phyloP scores from a whole-genome alignment of 2,888 invertebrate species.

The Xylota segnis region DNA sequence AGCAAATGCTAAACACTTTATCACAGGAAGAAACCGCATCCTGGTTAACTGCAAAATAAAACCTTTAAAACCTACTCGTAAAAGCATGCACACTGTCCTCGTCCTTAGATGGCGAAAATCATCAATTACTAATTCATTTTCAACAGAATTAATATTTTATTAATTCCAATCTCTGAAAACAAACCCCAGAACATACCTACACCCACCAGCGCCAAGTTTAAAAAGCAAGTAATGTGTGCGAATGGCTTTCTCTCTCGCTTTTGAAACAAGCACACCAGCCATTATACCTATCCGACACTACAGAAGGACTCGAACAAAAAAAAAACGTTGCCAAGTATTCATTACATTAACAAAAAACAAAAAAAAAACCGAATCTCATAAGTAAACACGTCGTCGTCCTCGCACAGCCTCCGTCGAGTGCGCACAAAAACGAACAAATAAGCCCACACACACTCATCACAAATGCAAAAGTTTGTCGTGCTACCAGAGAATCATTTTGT shows the following conservation, averaged over 20 bases:
- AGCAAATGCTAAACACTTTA: no score
- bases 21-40: neutral
- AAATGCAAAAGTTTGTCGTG: conserved; percentile 64
- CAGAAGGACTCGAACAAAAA: conserved; percentile 24
- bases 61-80: neutral
- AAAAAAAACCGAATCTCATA: conserved; percentile 18
- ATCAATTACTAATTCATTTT: conserved; percentile 37
- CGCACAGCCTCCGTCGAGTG: conserved; percentile 26
- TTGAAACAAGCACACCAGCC: conserved; percentile 13
- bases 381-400: conserved; percentile 45
- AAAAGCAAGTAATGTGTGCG: conserved; percentile 27
- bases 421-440: conserved; percentile 37
- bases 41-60: neutral
- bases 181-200: neutral
- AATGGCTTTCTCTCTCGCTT: neutral
- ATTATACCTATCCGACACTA: conserved; percentile 24
- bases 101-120: neutral
- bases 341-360: conserved; percentile 57
- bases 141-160: conserved; percentile 43
- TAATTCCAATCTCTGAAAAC: conserved; percentile 36
- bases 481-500: conserved; percentile 45
- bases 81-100: neutral
- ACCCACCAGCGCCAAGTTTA: neutral
- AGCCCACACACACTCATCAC: conserved; percentile 47
- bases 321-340: conserved; percentile 54